These are phyloP conservation scores for Agelas oroides DNA, from an alignment of 37 sponge, comb jelly and placozoan genomes.

Conservation along the genomic window DNA sequence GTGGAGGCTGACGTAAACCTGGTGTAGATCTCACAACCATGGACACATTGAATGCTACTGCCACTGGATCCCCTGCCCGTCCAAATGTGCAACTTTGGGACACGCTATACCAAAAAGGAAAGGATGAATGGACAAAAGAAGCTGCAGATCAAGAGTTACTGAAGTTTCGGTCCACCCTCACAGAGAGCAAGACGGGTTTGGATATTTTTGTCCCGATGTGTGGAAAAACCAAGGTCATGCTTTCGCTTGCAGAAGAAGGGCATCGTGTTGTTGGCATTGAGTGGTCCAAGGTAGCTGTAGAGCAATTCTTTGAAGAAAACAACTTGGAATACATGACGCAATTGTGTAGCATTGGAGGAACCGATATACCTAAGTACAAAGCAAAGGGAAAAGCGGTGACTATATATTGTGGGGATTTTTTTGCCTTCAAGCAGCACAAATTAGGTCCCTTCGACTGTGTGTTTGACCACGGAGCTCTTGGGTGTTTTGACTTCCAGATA, in stretches of 20 bases:
- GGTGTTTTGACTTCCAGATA: not conserved
- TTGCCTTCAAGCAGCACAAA: not conserved
- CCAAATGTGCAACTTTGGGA: not conserved
- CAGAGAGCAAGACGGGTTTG: not conserved
- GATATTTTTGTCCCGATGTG: conserved; percentile 16
- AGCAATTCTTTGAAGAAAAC: conserved; percentile 5
- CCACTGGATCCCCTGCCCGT: too few species aligned
- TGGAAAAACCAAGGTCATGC: conserved; percentile 3
- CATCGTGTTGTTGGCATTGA: conserved; percentile 18
- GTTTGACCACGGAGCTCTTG: not conserved
- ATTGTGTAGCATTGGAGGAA: not conserved
- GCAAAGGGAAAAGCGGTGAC: not conserved
- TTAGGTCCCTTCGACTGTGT: not conserved
- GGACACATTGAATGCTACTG: too few species aligned
- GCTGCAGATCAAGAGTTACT: not conserved
- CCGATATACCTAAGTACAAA: not conserved
- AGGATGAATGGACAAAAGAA: not conserved
- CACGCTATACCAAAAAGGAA: not conserved
- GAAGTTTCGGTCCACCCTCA: not conserved
- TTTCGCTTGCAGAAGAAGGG: not conserved
- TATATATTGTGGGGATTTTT: conserved; percentile 22
- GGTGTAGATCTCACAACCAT: too few species aligned
- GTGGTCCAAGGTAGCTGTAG: conserved; percentile 1
- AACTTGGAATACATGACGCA: not conserved
- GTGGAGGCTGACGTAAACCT: too few species aligned